These are phyloP conservation scores for Melinaea marsaeus DNA, from an alignment of 2,888 invertebrate genomes.

Conservation along the genomic window DNA sequence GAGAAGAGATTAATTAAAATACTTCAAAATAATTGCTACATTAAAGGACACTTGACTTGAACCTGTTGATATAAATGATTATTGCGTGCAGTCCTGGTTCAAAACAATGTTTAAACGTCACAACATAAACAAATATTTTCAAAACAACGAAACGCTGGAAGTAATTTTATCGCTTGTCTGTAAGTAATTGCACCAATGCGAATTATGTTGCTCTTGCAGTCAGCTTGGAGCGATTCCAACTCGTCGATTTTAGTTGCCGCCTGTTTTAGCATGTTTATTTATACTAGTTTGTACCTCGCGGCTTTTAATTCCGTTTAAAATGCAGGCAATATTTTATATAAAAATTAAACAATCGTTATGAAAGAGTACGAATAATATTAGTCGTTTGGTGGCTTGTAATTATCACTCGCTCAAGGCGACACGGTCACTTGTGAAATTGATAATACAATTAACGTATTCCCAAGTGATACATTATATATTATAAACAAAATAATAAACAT, in stretches of 20 bases:
- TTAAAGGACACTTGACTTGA: background rate
- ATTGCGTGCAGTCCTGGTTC: background rate
- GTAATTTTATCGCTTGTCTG: constrained; percentile 33
- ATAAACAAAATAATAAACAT: background rate
- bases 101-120: background rate
- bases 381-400: background rate
- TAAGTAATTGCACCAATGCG: constrained; percentile 35
- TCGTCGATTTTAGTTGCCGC: constrained; percentile 20
- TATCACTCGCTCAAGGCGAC: constrained; percentile 25
- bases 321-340: background rate
- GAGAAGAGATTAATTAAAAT: too few relatives aligned
- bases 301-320: background rate
- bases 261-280: constrained; percentile 29
- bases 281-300: constrained; percentile 1
- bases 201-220: constrained; percentile 28
- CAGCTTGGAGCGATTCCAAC: constrained; percentile 33
- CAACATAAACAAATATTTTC: constrained; percentile 18
- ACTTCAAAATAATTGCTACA: background rate
- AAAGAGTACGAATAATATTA: constrained; percentile 6
- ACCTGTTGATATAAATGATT: too few relatives aligned
- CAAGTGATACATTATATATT: constrained; percentile 54
- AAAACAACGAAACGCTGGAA: constrained; percentile 23
- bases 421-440: constrained; percentile 59
- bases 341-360: background rate
- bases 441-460: constrained; percentile 65